Percentiles rank a stretch among this genome's conserved stretches.
Evolutionary conservation across 2,888 invertebrate genomes (phyloP).

Genomic region (Cephus spinipes): DNA sequence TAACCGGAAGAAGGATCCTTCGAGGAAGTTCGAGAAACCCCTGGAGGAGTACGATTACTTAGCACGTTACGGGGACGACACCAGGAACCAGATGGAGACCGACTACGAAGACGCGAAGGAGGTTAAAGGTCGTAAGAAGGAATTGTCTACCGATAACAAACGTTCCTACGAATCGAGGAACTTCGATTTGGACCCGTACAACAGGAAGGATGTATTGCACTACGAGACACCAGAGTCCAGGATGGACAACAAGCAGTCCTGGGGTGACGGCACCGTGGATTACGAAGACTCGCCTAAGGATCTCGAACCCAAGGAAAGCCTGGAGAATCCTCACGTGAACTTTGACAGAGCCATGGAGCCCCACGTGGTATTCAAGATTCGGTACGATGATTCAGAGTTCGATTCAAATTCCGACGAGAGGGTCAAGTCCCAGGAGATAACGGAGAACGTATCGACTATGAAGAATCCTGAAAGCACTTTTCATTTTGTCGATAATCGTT

Average conservation of each 20-base stretch:
- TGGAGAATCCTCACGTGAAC: conserved; percentile 30
- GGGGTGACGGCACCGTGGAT: conserved; percentile 1
- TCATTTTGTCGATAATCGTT: conserved; percentile 28
- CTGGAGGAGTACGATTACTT: background rate
- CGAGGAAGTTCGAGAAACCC: background rate
- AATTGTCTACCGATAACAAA: background rate
- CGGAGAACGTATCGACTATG: conserved; percentile 14
- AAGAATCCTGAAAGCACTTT: conserved; percentile 36
- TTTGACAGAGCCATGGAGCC: conserved; percentile 55
- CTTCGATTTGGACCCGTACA: conserved; percentile 51
- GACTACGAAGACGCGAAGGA: conserved; percentile 9
- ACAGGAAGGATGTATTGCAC: conserved; percentile 57
- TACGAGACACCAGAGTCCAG: conserved; percentile 56
- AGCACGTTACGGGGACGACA: background rate
- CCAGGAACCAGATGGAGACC: background rate
- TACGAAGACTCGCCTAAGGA: conserved; percentile 22
- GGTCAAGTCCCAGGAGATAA: background rate
- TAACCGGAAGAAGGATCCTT: background rate
- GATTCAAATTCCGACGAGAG: conserved; percentile 53
- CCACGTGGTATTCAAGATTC: conserved; percentile 60
- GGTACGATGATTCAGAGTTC: conserved; percentile 59
- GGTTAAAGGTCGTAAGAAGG: background rate
- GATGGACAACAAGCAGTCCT: conserved; percentile 31
- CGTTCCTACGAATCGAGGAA: background rate
- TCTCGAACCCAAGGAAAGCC: conserved; percentile 3